Percentiles rank a stretch among this genome's conserved stretches.
Conservation (phyloP, 2,797 vertebrate genomes). For the Chanos chanos region DNA sequence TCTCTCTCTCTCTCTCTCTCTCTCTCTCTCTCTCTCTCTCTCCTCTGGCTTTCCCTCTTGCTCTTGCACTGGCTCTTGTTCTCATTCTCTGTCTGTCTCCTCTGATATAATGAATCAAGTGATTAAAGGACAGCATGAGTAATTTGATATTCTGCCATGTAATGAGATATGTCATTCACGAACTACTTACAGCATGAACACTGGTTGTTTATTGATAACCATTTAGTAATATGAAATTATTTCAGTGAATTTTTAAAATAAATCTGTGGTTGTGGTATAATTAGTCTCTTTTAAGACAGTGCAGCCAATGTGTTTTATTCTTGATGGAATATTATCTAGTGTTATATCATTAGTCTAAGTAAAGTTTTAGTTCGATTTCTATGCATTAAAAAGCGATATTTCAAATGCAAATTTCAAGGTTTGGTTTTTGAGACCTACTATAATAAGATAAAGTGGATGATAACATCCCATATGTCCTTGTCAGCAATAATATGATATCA, state of each 20-base stretch:
- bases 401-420: neutral
- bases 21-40: neutral
- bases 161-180: conserved; percentile 28
- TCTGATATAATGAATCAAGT: conserved; percentile 13
- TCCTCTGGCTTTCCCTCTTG: neutral
- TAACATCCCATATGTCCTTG: too few relatives aligned
- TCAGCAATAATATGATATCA: conserved; percentile 30
- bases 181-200: conserved; percentile 29
- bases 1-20: neutral
- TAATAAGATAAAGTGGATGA: too few relatives aligned
- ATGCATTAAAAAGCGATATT: too few relatives aligned
- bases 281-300: too few relatives aligned
- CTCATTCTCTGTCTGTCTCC: neutral
- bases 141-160: conserved; percentile 38
- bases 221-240: conserved; percentile 14
- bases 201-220: conserved; percentile 28
- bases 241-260: neutral
- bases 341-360: too few relatives aligned
- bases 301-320: too few relatives aligned
- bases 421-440: too few relatives aligned
- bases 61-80: neutral
- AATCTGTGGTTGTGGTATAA: neutral
- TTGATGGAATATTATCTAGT: too few relatives aligned
- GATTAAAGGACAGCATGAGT: conserved; percentile 23
- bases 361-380: too few relatives aligned